phyloP scores from a whole-genome alignment of 2,888 invertebrate species.

The Cosmia trapezina region DNA sequence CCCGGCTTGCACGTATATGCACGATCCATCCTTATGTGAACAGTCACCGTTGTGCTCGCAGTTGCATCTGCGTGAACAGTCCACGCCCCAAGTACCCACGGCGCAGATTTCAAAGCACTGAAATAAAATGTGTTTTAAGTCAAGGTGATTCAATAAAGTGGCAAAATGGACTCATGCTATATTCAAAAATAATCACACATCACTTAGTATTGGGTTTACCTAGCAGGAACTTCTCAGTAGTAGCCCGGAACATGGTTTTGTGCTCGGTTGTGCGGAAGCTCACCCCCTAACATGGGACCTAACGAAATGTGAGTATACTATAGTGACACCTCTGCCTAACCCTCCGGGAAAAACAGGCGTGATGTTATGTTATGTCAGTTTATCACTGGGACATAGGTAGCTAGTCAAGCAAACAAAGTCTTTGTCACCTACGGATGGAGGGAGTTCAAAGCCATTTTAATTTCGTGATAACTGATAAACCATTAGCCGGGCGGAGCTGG shows the following conservation, averaged over 20 bases:
- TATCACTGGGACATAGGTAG: neutral
- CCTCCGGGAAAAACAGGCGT: neutral
- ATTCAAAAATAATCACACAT: neutral
- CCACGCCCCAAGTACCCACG: constrained; percentile 93
- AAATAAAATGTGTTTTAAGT: constrained; percentile 11
- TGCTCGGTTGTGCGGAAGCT: neutral
- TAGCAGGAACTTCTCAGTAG: neutral
- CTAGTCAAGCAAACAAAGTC: neutral
- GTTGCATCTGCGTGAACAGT: constrained; percentile 92
- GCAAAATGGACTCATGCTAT: neutral
- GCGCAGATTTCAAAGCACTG: constrained; percentile 94
- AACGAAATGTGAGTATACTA: neutral
- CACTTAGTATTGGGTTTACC: neutral
- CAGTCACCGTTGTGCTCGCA: constrained; percentile 95
- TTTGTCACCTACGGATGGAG: neutral
- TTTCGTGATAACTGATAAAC: constrained; percentile 7
- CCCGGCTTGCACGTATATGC: constrained; percentile 94
- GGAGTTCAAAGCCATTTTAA: neutral
- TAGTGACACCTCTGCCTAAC: neutral
- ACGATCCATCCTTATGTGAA: constrained; percentile 92
- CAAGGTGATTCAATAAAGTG: neutral
- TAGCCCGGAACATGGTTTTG: neutral
- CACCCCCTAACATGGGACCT: neutral
- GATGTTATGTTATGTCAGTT: neutral
- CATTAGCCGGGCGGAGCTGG: too few species aligned